Percentiles rank a stretch among this genome's conserved stretches.
These are phyloP conservation scores for Bicyclus anynana DNA, from an alignment of 1,140 invertebrate species.

Conservation along the genomic window DNA sequence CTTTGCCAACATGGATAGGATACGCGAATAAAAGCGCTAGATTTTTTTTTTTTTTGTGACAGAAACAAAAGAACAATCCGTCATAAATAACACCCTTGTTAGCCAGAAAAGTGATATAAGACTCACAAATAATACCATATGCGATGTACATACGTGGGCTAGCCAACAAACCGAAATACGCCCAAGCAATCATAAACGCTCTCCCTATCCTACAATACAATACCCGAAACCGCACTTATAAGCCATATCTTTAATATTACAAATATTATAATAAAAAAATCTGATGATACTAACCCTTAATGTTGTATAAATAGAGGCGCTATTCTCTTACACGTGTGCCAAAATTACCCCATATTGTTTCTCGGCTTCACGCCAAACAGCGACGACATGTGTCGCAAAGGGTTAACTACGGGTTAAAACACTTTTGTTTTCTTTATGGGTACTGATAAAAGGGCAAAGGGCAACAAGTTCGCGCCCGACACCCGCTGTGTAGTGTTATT, in stretches of 20 bases:
- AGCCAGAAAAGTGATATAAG: too few species aligned
- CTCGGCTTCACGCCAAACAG: slow-evolving; percentile 39
- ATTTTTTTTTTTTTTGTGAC: too few species aligned
- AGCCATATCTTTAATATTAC: slow-evolving; percentile 1
- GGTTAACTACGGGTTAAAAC: slow-evolving; percentile 59
- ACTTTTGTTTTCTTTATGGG: slow-evolving; percentile 65
- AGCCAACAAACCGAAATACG: slow-evolving; percentile 41
- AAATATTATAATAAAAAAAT: not conserved
- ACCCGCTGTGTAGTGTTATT: slow-evolving; percentile 49
- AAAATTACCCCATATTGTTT: slow-evolving; percentile 10
- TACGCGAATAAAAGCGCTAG: too few species aligned
- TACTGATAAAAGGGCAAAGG: slow-evolving; percentile 64
- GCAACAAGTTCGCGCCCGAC: slow-evolving; percentile 61
- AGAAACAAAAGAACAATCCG: too few species aligned
- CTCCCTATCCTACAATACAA: slow-evolving; percentile 20
- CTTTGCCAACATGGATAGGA: too few species aligned
- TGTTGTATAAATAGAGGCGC: not conserved
- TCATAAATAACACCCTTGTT: too few species aligned
- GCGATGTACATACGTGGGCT: slow-evolving; percentile 38
- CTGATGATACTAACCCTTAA: slow-evolving; percentile 3
- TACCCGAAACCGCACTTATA: slow-evolving; percentile 12
- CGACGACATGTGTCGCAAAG: slow-evolving; percentile 58
- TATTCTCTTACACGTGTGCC: not conserved
- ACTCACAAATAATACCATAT: slow-evolving; percentile 52
- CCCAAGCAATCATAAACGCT: slow-evolving; percentile 42